Evolutionary conservation across 2,888 invertebrate species (phyloP).

Genomic region (Galeopsomyia nigrocyanea): DNA sequence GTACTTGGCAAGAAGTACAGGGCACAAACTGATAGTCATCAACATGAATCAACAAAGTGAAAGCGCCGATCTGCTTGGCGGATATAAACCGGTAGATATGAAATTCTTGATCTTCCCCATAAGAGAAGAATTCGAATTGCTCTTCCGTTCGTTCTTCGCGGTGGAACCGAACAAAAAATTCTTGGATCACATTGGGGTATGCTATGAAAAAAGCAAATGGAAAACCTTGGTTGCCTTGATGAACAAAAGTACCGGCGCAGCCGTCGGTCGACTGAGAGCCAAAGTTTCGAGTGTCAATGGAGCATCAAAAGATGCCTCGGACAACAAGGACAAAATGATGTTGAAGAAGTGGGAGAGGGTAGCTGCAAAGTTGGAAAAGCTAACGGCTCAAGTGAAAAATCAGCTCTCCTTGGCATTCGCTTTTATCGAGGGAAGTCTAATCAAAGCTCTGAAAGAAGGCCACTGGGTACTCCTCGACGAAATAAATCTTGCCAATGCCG

Average conservation of each 20-base stretch:
- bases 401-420: constrained; percentile 86
- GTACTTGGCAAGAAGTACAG: constrained; percentile 86
- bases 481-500: constrained; percentile 97
- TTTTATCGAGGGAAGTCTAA: constrained; percentile 93
- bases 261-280: constrained; percentile 71
- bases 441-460: constrained; percentile 91
- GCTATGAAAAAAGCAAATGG: constrained; percentile 83
- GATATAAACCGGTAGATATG: constrained; percentile 95
- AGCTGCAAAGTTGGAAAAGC: constrained; percentile 75
- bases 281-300: constrained; percentile 36
- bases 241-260: constrained; percentile 79
- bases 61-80: constrained; percentile 95
- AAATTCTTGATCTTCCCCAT: constrained; percentile 87
- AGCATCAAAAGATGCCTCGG: constrained; percentile 16
- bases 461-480: constrained; percentile 98
- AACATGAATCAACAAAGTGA: constrained; percentile 99
- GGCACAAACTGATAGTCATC: constrained; percentile 90
- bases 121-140: constrained; percentile 83
- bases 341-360: constrained; percentile 58
- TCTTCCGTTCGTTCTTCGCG: constrained; percentile 86
- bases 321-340: constrained; percentile 35
- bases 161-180: constrained; percentile 86
- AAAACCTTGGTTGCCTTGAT: constrained; percentile 80
- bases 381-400: constrained; percentile 81
- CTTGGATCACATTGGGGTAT: constrained; percentile 82